phyloP scores from a whole-genome alignment of 2,113 vertebrate species.

The Anguilla japonica region DNA sequence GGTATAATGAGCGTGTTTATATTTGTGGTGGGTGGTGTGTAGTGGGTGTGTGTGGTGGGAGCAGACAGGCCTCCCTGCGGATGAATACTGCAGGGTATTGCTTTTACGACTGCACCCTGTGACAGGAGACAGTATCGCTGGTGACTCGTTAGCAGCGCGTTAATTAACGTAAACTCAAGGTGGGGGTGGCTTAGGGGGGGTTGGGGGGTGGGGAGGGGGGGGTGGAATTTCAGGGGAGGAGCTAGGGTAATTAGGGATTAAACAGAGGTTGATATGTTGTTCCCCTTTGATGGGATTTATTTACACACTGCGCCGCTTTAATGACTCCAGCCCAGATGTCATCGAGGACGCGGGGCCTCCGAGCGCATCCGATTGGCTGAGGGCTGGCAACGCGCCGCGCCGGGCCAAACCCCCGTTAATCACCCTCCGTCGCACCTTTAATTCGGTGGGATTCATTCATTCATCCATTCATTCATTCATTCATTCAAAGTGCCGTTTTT shows the following conservation, averaged over 20 bases:
- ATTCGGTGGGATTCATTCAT: slow-evolving; percentile 28
- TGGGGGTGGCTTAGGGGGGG: slow-evolving; percentile 55
- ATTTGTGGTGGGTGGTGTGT: too few species aligned
- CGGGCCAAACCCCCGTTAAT: slow-evolving; percentile 51
- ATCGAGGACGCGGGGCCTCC: slow-evolving; percentile 57
- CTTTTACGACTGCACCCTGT: neutral
- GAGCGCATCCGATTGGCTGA: slow-evolving; percentile 36
- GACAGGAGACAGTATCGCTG: slow-evolving; percentile 37
- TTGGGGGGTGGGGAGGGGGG: neutral
- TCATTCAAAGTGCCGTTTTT: slow-evolving; percentile 30
- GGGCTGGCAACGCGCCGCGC: slow-evolving; percentile 22
- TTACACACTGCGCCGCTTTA: slow-evolving; percentile 50
- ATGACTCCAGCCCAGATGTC: slow-evolving; percentile 60
- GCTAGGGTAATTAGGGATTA: slow-evolving; percentile 68
- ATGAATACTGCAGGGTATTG: neutral
- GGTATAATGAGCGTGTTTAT: neutral
- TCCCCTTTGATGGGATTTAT: slow-evolving; percentile 71
- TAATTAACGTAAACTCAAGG: slow-evolving; percentile 60
- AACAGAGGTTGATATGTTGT: slow-evolving; percentile 62
- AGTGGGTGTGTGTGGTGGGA: neutral
- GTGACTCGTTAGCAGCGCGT: slow-evolving; percentile 60
- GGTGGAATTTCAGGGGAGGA: slow-evolving; percentile 58
- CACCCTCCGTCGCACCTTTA: slow-evolving; percentile 41
- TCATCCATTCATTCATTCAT: neutral
- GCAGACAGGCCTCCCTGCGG: neutral